phyloP scores from a whole-genome alignment of 2,888 invertebrate species.

The Adelognathus sp. region DNA sequence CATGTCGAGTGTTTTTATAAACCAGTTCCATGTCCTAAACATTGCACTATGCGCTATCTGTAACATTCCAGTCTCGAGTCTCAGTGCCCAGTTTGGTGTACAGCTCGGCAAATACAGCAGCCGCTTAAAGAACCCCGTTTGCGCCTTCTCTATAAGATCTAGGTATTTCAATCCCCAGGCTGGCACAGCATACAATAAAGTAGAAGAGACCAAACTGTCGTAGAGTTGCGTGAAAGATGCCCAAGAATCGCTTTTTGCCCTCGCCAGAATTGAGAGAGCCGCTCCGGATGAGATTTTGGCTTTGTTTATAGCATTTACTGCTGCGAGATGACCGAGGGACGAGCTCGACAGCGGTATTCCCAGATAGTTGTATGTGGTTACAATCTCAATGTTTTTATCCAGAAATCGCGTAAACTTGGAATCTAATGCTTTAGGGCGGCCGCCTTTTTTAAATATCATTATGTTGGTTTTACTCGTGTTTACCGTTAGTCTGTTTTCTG shows the following conservation, averaged over 20 bases:
- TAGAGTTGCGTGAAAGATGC: neutral
- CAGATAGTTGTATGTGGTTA: no score
- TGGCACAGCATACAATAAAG: conserved; percentile 5
- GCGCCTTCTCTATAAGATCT: conserved; percentile 29
- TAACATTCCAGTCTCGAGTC: conserved; percentile 1
- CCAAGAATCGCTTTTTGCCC: conserved; percentile 14
- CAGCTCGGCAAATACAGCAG: conserved; percentile 1
- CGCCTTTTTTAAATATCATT: no score
- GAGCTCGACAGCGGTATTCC: neutral
- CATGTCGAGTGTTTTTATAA: conserved; percentile 9
- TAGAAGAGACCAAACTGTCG: conserved; percentile 20
- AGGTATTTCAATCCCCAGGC: conserved; percentile 37
- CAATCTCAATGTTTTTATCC: no score
- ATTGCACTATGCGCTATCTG: conserved; percentile 10
- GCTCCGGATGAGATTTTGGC: neutral
- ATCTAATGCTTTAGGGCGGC: no score
- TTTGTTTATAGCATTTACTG: neutral
- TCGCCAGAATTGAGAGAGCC: conserved; percentile 3
- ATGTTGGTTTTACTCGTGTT: no score
- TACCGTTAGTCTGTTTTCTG: no score
- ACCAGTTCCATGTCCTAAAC: conserved; percentile 9
- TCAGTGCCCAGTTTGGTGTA: conserved; percentile 1
- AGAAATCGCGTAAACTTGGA: no score
- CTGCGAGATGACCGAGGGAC: conserved; percentile 10
- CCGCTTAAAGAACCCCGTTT: conserved; percentile 27